Evolutionary conservation across 2,797 vertebrate species (phyloP).

Genomic region (Chrosomus eos): DNA sequence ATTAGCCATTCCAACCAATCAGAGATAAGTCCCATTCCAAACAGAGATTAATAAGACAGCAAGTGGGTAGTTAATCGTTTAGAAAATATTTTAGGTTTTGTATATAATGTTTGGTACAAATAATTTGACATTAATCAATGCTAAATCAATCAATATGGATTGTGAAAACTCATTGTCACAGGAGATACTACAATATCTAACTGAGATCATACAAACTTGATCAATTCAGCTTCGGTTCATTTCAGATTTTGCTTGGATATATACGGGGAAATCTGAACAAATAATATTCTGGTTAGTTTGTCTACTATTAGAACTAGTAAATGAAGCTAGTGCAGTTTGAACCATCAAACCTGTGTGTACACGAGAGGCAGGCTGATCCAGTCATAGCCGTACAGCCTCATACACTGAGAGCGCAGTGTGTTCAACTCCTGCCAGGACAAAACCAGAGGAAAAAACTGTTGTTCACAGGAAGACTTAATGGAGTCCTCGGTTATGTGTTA

Average conservation of each 20-base stretch:
- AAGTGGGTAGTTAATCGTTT: neutral
- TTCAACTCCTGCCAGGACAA: conserved; percentile 84
- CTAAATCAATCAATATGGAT: neutral
- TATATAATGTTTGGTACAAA: neutral
- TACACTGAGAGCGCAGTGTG: conserved; percentile 87
- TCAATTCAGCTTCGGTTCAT: neutral
- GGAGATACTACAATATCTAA: neutral
- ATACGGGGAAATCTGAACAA: neutral
- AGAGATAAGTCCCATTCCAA: neutral
- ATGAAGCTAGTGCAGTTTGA: conserved; percentile 12
- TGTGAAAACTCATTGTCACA: neutral
- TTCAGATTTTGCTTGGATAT: neutral
- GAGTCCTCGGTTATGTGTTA: neutral
- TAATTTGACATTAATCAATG: neutral
- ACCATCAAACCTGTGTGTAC: conserved; percentile 89
- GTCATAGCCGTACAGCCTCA: conserved; percentile 90
- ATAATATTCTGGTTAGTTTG: neutral
- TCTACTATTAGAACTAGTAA: conserved; percentile 27
- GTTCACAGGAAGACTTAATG: neutral
- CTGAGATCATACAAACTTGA: neutral
- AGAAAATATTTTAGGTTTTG: neutral
- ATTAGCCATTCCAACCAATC: neutral
- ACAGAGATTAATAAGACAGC: neutral
- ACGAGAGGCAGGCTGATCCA: conserved; percentile 98
- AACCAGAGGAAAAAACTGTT: conserved; percentile 9